These are phyloP conservation scores for Caenorhabditis briggsae DNA, from an alignment of 1,140 invertebrate species.

Conservation along the genomic window DNA sequence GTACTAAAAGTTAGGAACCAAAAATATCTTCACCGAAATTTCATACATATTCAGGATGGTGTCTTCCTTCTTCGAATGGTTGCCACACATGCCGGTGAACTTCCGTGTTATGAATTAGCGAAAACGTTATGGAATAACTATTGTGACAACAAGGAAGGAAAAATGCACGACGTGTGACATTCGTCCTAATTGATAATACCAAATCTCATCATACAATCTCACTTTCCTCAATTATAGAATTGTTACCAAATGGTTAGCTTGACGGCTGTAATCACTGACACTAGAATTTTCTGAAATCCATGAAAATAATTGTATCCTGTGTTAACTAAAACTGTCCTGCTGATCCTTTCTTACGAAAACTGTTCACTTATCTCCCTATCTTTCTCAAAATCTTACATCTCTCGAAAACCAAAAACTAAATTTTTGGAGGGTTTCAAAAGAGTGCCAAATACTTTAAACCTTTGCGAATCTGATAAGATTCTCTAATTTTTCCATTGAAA, in stretches of 20 bases:
- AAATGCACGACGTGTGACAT: conserved; percentile 76
- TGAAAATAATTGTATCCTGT: neutral
- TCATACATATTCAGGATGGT: conserved; percentile 73
- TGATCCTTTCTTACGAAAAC: conserved; percentile 4
- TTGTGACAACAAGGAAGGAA: conserved; percentile 78
- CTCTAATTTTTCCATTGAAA: conserved; percentile 4
- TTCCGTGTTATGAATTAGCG: conserved; percentile 77
- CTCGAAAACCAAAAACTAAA: conserved; percentile 23
- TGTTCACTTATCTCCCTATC: conserved; percentile 31
- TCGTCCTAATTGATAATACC: neutral
- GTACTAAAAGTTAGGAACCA: too few relatives aligned
- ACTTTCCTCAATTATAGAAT: conserved; percentile 21
- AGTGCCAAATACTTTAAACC: conserved; percentile 2
- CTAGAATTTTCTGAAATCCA: neutral
- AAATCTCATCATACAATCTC: conserved; percentile 22
- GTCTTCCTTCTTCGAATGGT: conserved; percentile 78
- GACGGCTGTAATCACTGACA: neutral
- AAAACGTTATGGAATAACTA: conserved; percentile 77
- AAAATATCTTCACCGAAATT: too few relatives aligned
- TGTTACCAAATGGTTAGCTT: neutral
- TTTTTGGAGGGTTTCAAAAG: conserved; percentile 45
- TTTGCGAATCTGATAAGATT: neutral
- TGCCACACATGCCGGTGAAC: conserved; percentile 77
- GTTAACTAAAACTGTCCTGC: too few relatives aligned
- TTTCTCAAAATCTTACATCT: neutral